Evolutionary conservation across 2,113 vertebrate genomes (phyloP), one percentile per base, ranked within the genome.

Genomic region (Garra rufa): DNA sequence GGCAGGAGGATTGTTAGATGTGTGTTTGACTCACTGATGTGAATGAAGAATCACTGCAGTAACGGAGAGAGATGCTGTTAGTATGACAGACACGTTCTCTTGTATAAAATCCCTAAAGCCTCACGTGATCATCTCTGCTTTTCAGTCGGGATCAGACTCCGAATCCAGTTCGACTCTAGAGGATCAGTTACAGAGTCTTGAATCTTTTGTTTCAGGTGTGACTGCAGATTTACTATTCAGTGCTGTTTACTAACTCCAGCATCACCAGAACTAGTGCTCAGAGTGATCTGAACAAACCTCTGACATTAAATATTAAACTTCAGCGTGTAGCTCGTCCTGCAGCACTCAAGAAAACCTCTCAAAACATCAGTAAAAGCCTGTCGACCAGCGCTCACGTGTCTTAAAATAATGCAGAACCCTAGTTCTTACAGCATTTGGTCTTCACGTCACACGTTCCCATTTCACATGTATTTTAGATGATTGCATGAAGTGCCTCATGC

Each of bases 291-390:
- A 69, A 69, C 65, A 69, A 69, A 69, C 17, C 17, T 69, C 65
- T 69, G 19, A 24, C 30, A 69, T 69, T 69, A 69, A 69, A 19
- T 69, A 69, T 69, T 69, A 19, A 69, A 38, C 65, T 38, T 10
- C 17, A 21, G 8, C 5, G 19, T 38, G 30, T 21, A 38, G 8
- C 30, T 38, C 48, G 48, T 15, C 48, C 15, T 15, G 48, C 48
- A 50, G 48, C 15, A 15, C 48, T 17, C 50, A 19, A 52, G 17
- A 67, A 67, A 69, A 21, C 30, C 30, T 69, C 65, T 52, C 17
- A 21, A 26, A 63, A 63, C 26, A 28, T 15, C 26, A 6, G 13
- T 28, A 28, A 70, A 70, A 70, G 38, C 67, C 67, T 73, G 34
- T 19, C 21, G 15, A 41, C 9, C 67, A 41, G 17, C 8, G 15